Conservation (phyloP, 1,140 invertebrate genomes). For the Drosophila grimshawi region DNA sequence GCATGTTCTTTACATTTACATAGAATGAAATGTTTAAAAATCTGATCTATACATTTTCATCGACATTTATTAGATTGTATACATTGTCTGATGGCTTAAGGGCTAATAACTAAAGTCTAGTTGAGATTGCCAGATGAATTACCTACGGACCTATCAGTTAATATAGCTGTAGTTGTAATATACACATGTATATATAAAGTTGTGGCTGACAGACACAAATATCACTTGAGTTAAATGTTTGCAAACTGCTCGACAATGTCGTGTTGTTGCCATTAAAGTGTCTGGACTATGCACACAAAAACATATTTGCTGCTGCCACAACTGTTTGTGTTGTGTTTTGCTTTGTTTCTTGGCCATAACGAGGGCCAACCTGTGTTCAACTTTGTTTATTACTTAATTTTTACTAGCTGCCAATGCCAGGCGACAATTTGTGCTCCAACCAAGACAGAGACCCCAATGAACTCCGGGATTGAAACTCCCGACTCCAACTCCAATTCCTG, state of each 20-base stretch:
- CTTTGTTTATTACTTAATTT: conserved; percentile 81
- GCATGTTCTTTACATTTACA: too few relatives aligned
- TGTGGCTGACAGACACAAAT: conserved; percentile 10
- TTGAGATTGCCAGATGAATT: too few relatives aligned
- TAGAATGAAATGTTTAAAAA: too few relatives aligned
- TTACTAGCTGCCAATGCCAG: conserved; percentile 79
- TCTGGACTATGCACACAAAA: conserved; percentile 41
- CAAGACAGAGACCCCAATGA: conserved; percentile 22
- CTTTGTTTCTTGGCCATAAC: neutral
- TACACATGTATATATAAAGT: neutral
- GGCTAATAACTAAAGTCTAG: too few relatives aligned
- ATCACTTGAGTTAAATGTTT: conserved; percentile 41
- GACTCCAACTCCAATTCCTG: conserved; percentile 4
- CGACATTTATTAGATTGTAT: too few relatives aligned
- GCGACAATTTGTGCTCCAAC: conserved; percentile 65
- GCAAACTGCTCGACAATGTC: conserved; percentile 41
- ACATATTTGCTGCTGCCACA: conserved; percentile 52
- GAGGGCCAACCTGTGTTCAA: conserved; percentile 51
- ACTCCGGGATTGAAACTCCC: conserved; percentile 15
- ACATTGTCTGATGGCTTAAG: too few relatives aligned
- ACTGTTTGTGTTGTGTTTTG: conserved; percentile 9
- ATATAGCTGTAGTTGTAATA: too few relatives aligned
- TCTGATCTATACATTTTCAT: too few relatives aligned
- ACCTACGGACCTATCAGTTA: too few relatives aligned
- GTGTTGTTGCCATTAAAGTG: conserved; percentile 27